Evolutionary conservation across 2,888 invertebrate species (phyloP), one percentile per base, ranked within the genome.

Genomic region (Agonopterix heracliana): DNA sequence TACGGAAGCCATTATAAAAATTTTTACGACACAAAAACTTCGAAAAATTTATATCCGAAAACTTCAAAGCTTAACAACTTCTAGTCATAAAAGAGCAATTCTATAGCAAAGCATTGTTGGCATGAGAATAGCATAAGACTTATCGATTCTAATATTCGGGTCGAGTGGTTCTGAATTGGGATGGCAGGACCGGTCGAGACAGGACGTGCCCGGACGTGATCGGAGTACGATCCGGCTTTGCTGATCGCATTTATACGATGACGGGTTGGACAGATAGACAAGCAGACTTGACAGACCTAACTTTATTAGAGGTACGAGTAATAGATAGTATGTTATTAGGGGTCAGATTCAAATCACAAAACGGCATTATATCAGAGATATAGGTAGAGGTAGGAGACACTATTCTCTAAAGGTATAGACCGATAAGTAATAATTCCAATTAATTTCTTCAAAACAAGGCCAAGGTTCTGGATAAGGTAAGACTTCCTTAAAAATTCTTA

Each of bases 221-320:
- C 47, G 48, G 54, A 50, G 48, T 55, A 49, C 60, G 52, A 59
- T 56, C 54, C 51, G 11, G 48, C 26, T 40, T 44, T 46, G 49
- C 54, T 58, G 56, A 60, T 58, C 58, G 51, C 52, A 55, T 56
- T 56, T 58, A 52, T 52, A 45, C 52, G 46, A 53, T 51, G 52
- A 54, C 55, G 50, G 44, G 43, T 45, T 45, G 12, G 38, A 42
- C 36, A 14, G 38, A 14, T 5, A 38, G 38, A 45, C 46, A 46
- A 40, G n/a, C 46, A 26, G 40, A 41, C 13, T 17, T 36, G 45
- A 13, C 26, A 45, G 26, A 40, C 45, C 35, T 34, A 35, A 35
- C 10, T 45, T 45, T 45, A 35, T 13, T 34, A 44, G n/a, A 41
- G 12, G 12, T 12, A 41, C 12, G 13, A 8, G 3, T 12, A 11